Percentiles rank a stretch among this genome's conserved stretches.
These are phyloP conservation scores for Smithornis capensis DNA, from an alignment of 2,113 vertebrate genomes.

Conservation along the genomic window DNA sequence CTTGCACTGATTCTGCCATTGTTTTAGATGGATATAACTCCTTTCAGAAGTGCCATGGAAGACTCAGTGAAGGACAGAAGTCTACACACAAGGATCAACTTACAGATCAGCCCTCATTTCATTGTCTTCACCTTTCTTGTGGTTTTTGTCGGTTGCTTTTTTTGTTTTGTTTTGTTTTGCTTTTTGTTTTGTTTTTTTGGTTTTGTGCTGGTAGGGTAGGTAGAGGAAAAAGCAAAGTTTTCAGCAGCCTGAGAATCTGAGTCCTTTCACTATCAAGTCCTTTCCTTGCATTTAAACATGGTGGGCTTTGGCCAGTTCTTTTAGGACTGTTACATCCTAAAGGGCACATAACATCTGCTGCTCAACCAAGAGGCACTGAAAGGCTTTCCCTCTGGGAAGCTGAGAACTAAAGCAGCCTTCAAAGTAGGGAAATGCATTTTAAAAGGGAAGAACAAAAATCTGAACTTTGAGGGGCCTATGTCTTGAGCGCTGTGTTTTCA, in stretches of 20 bases:
- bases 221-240: background rate
- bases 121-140: background rate
- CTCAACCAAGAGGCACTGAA: background rate
- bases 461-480: background rate
- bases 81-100: rapidly evolving
- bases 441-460: background rate
- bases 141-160: rapidly evolving
- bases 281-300: background rate
- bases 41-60: background rate
- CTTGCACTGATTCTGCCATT: background rate
- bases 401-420: background rate
- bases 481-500: background rate
- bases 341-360: background rate
- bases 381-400: background rate
- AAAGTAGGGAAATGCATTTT: background rate
- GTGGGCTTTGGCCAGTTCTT: background rate
- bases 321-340: background rate
- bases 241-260: background rate
- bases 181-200: no score
- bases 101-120: background rate
- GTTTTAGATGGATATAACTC: background rate
- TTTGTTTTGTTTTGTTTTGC: no score
- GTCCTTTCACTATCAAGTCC: background rate
- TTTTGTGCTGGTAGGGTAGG: rapidly evolving
- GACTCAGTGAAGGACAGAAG: background rate